phyloP scores from a whole-genome alignment of 2,888 invertebrate genomes.

The Lobophora halterata region DNA sequence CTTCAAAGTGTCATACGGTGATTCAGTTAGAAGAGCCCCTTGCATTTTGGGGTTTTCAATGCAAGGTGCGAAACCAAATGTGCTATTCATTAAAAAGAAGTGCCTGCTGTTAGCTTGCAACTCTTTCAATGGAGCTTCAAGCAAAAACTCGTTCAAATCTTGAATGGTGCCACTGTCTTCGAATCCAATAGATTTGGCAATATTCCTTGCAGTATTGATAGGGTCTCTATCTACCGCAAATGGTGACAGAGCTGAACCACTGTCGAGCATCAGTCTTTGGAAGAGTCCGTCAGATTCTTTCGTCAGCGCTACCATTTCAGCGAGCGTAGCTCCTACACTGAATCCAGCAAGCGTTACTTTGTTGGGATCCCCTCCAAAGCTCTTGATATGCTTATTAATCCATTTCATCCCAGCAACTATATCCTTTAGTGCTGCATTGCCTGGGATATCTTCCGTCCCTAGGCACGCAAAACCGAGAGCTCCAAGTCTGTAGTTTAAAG shows the following conservation, averaged over 20 bases:
- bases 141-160: constrained; percentile 63
- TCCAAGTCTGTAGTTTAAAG: constrained; percentile 86
- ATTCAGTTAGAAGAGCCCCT: constrained; percentile 60
- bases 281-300: constrained; percentile 58
- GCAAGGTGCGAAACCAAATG: constrained; percentile 70
- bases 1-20: constrained; percentile 57
- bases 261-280: constrained; percentile 64
- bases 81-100: constrained; percentile 63
- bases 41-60: constrained; percentile 55
- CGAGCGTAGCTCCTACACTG: constrained; percentile 86
- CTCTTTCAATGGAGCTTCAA: constrained; percentile 46
- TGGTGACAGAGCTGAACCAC: constrained; percentile 65
- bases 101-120: constrained; percentile 56
- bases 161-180: constrained; percentile 56
- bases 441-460: constrained; percentile 83
- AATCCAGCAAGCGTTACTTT: constrained; percentile 91
- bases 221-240: constrained; percentile 66
- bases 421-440: constrained; percentile 93
- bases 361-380: constrained; percentile 90
- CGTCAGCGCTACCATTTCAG: constrained; percentile 59
- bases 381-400: constrained; percentile 86
- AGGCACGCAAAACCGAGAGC: constrained; percentile 86
- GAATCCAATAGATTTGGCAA: constrained; percentile 61
- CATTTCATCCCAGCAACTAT: constrained; percentile 89
- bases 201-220: constrained; percentile 59